Base-by-base conservation (phyloP, 2,797 vertebrate species). In the Antrozous pallidus region DNA sequence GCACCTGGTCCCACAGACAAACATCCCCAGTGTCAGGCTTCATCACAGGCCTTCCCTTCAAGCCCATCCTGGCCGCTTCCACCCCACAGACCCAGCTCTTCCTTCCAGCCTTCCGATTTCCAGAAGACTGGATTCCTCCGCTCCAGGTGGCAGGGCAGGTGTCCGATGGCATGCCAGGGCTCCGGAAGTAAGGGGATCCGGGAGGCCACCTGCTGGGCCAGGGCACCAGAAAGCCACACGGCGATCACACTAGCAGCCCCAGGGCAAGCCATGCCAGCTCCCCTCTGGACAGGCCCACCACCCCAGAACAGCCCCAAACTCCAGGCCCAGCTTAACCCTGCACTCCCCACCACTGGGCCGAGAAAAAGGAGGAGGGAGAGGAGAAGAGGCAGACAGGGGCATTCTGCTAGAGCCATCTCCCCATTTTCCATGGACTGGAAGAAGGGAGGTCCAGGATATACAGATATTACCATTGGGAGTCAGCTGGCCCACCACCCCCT, bases 221-320 rank as follows among this genome's bases (percentile, higher is more conserved):
- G 97, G 97, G 94, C 78, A 92, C 96, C 90, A 95, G 85, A 88
- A 97, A 97, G 97, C 96, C 95, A 97, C 95, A 96, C 42, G 40
- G 92, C 73, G 6, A 83, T 81, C 95, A 97, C 94, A 96, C 93
- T 88, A 97, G 94, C 93, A 97, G 96, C 90, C 91, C 96, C 51
- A 95, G 77, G 94, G 84, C 95, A 97, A 97, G 97, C 96, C 97
- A 97, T 97, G 97, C 97, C 96, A 97, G 96, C 96, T 97, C 94
- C 95, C 95, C 93, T 86, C 4, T 1, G 94, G 93, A 67, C 8
- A 69, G 77, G 63, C 2, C 40, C 33, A 51, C 45, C 20, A 49
- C 33, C 96, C 69, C 47, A 65, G 65, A 77, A 18, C 45, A 13
- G 28, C 70, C 81, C 67, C 22, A 13, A 63, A 54, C 40, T 67